Percentiles rank a stretch among this genome's conserved stretches.
These are phyloP conservation scores for Holcopasites calliopsidis DNA, from an alignment of 1,140 invertebrate species.

Conservation along the genomic window DNA sequence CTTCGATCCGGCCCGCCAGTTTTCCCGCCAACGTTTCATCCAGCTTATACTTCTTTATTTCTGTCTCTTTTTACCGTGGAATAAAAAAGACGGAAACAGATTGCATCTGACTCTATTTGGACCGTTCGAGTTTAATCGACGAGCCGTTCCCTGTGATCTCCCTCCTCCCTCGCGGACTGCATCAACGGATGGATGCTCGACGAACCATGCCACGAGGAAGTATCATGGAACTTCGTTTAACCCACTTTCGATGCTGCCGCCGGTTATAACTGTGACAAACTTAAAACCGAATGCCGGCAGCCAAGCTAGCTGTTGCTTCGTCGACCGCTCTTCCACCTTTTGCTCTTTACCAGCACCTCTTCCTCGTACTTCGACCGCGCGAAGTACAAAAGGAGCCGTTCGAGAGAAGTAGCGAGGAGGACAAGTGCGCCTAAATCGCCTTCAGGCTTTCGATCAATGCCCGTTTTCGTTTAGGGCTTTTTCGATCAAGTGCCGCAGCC, in stretches of 20 bases:
- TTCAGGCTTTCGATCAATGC: not conserved
- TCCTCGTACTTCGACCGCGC: slow-evolving; percentile 21
- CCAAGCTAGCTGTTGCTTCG: slow-evolving; percentile 56
- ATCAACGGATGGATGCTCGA: slow-evolving; percentile 5
- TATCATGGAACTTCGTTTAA: slow-evolving; percentile 71
- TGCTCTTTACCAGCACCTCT: not conserved
- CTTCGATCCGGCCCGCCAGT: slow-evolving; percentile 1
- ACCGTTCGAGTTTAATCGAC: slow-evolving; percentile 19
- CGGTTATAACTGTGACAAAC: slow-evolving; percentile 67
- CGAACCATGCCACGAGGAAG: slow-evolving; percentile 29
- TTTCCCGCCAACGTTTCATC: not conserved
- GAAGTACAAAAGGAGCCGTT: slow-evolving; percentile 57
- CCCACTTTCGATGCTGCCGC: slow-evolving; percentile 72
- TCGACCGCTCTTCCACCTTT: slow-evolving; percentile 23
- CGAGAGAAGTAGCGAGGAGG: slow-evolving; percentile 33
- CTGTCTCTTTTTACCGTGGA: not conserved
- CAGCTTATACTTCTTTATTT: too few species aligned
- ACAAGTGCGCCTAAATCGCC: slow-evolving; percentile 39
- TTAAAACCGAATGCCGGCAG: slow-evolving; percentile 60
- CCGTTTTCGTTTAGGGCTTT: not conserved
- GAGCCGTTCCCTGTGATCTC: slow-evolving; percentile 13
- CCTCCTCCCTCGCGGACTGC: not conserved
- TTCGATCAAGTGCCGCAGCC: not conserved
- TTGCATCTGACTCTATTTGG: not conserved
- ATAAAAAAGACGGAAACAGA: not conserved